These are phyloP conservation scores for Drosophila anceps DNA, from an alignment of 2,888 invertebrate species.

Conservation along the genomic window DNA sequence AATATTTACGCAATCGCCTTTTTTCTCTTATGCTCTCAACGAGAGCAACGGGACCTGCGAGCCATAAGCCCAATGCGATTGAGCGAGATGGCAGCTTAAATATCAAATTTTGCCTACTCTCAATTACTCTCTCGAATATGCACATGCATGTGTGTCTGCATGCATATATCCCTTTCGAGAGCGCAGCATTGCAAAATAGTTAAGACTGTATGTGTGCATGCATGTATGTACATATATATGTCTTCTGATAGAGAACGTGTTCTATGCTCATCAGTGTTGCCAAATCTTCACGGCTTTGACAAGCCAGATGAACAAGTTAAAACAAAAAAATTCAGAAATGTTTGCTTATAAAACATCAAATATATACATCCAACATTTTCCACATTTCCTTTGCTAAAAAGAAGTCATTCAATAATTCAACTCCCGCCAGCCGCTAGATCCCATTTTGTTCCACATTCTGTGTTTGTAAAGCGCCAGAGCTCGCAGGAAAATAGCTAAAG, in stretches of 20 bases:
- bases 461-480: no score
- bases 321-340: no score
- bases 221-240: background rate
- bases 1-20: background rate
- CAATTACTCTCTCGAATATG: background rate
- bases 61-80: background rate
- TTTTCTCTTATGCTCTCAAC: background rate
- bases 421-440: no score
- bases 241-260: background rate
- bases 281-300: no score
- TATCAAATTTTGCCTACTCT: background rate
- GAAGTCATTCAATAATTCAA: no score
- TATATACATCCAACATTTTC: no score
- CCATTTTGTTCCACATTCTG: no score
- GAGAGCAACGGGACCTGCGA: background rate
- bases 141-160: background rate
- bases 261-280: no score
- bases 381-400: no score
- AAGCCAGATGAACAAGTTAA: no score
- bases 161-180: background rate
- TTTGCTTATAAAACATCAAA: no score
- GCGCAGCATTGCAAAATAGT: background rate
- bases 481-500: no score
- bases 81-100: background rate
- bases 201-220: background rate